These are phyloP conservation scores for Callosobruchus maculatus DNA, from an alignment of 2,888 invertebrate genomes.

Conservation along the genomic window DNA sequence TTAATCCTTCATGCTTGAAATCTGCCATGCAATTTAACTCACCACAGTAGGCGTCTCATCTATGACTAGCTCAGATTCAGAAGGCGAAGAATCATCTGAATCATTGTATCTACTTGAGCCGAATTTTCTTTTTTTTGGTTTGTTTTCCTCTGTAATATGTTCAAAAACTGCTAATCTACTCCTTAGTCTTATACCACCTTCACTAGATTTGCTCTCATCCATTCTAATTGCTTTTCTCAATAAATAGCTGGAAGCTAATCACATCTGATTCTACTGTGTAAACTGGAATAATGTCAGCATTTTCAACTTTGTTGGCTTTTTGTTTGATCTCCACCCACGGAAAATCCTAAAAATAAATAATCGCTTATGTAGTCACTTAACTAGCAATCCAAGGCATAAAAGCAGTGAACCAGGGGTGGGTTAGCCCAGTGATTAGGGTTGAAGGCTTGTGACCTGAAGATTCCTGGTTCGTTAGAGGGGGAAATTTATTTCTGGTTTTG, in stretches of 20 bases:
- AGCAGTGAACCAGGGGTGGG: too few species aligned
- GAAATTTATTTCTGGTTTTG: too few species aligned
- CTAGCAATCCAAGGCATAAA: too few species aligned
- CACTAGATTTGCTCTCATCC: not conserved
- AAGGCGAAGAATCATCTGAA: constrained; percentile 28
- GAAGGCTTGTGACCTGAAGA: too few species aligned
- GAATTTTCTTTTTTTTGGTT: constrained; percentile 24
- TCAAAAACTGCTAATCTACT: constrained; percentile 42
- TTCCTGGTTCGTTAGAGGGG: too few species aligned
- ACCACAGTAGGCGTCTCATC: constrained; percentile 30
- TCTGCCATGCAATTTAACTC: constrained; percentile 1
- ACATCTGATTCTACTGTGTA: constrained; percentile 47
- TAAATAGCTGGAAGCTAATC: constrained; percentile 43
- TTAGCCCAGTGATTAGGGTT: too few species aligned
- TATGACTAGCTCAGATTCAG: constrained; percentile 38
- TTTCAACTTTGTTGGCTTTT: constrained; percentile 28
- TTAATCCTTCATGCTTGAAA: too few species aligned
- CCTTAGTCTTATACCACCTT: constrained; percentile 13
- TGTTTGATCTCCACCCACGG: constrained; percentile 50
- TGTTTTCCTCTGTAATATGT: constrained; percentile 36
- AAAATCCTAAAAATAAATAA: constrained; percentile 43
- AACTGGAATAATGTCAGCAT: constrained; percentile 48
- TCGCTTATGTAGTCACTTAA: too few species aligned
- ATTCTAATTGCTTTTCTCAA: constrained; percentile 31
- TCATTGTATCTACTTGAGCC: constrained; percentile 15